Conservation (phyloP, 2,888 invertebrate species). For the Apamea sordens region DNA sequence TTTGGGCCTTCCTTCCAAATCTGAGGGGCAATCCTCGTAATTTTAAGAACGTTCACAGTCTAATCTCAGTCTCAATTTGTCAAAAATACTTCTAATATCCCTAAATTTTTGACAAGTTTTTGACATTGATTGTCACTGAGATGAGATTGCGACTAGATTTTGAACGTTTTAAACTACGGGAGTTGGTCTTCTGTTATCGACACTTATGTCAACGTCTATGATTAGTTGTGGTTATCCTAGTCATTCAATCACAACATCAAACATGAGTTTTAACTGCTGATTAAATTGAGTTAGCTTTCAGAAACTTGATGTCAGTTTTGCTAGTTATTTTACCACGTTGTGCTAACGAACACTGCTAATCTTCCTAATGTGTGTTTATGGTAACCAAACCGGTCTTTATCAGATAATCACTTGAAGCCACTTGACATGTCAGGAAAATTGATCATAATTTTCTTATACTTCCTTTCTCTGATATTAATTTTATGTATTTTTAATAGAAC, state of each 20-base stretch:
- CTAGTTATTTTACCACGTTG: not conserved
- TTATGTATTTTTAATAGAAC: conserved; percentile 43
- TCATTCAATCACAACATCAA: not conserved
- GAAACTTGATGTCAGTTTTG: not conserved
- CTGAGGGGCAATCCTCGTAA: no score
- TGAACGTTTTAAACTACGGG: no score
- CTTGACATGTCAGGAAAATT: conserved; percentile 20
- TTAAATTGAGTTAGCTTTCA: not conserved
- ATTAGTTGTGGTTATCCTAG: not conserved
- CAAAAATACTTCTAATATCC: no score
- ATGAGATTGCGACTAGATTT: no score
- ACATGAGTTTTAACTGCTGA: not conserved
- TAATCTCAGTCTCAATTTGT: no score
- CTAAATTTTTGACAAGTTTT: not conserved
- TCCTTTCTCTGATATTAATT: conserved; percentile 28
- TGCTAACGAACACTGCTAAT: not conserved
- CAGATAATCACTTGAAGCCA: conserved; percentile 23
- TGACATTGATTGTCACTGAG: not conserved
- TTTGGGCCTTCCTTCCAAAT: not conserved
- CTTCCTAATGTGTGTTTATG: conserved; percentile 17
- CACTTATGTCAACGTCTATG: not conserved
- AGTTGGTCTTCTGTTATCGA: no score
- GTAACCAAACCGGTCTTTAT: conserved; percentile 9
- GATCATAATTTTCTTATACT: conserved; percentile 24
- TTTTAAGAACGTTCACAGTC: no score